These are phyloP conservation scores for Salvator merianae DNA, from an alignment of 2,113 vertebrate genomes.

Conservation along the genomic window DNA sequence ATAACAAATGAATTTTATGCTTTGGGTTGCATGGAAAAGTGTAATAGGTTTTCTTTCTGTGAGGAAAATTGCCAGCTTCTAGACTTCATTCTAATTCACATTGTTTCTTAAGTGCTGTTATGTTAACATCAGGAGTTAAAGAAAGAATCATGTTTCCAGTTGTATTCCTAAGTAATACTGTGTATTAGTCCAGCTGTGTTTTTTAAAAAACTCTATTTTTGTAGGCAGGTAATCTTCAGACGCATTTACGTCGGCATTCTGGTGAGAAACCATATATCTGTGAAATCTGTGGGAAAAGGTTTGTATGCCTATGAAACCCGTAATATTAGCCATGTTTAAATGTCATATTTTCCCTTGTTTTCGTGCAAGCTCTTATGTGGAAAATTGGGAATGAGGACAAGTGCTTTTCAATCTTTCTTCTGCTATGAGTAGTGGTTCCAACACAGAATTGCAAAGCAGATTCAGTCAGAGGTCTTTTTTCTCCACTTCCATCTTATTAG, in stretches of 20 bases:
- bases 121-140: slow-evolving; percentile 29
- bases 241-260: slow-evolving; percentile 93
- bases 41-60: too few species aligned
- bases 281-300: slow-evolving; percentile 98
- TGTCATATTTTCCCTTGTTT: neutral
- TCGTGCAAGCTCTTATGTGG: neutral
- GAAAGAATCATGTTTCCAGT: neutral
- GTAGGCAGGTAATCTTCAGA: slow-evolving; percentile 96
- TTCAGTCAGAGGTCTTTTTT: too few species aligned
- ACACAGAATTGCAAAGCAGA: neutral
- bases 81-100: neutral
- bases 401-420: neutral
- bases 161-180: neutral
- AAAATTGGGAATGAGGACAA: neutral
- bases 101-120: slow-evolving; percentile 7
- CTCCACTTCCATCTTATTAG: too few species aligned
- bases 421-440: neutral
- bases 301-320: slow-evolving; percentile 42
- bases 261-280: slow-evolving; percentile 98
- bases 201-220: slow-evolving; percentile 44
- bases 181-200: neutral
- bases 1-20: too few species aligned
- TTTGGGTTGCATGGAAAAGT: too few species aligned
- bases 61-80: neutral
- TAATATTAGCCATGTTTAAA: neutral